Conservation (phyloP, 2,113 vertebrate species). For the Phrynosoma blainvillii region DNA sequence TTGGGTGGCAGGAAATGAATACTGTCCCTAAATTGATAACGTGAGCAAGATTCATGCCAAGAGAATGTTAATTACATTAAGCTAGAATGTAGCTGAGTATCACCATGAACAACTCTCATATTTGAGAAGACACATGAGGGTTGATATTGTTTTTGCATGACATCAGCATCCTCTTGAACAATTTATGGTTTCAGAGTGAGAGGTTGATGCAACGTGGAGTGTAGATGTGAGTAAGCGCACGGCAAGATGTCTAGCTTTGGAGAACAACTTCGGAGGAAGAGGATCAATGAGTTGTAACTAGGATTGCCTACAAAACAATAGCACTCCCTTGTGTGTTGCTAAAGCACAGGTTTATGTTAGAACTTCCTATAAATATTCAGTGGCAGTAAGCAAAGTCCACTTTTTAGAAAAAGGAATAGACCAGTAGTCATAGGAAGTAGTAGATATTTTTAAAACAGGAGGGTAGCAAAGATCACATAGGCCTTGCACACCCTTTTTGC, state of each 20-base stretch:
- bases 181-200: background rate
- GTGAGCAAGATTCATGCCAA: slow-evolving; percentile 41
- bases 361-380: no score
- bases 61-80: slow-evolving; percentile 40
- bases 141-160: background rate
- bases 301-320: slow-evolving; percentile 11
- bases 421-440: no score
- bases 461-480: no score
- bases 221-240: background rate
- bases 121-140: accelerated
- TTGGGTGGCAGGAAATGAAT: slow-evolving; percentile 55
- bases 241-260: background rate
- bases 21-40: slow-evolving; percentile 14
- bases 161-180: background rate
- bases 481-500: no score
- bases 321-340: background rate
- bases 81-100: slow-evolving; percentile 31
- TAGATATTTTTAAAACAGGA: no score
- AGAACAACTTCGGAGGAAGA: slow-evolving; percentile 5
- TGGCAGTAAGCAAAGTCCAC: no score
- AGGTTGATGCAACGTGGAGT: background rate
- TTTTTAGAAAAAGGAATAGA: no score
- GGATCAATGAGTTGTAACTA: background rate
- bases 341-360: no score
- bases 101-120: slow-evolving; percentile 16